Conservation (phyloP, 1,140 invertebrate genomes). For the Chironomus tepperi region DNA sequence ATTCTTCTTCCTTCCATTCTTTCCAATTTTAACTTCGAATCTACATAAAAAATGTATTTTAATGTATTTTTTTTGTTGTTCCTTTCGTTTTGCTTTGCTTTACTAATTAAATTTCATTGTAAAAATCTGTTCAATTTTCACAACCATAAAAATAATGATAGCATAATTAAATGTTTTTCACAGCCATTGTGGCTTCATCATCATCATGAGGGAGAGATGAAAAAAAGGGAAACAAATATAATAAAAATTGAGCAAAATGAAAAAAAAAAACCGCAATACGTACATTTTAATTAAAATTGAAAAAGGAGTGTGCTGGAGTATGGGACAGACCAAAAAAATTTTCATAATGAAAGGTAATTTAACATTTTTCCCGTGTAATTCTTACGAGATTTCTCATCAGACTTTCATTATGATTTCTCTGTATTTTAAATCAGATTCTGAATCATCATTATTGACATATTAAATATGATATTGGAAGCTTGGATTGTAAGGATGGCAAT, state of each 20-base stretch:
- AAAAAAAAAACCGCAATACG: background rate
- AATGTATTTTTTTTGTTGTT: no score
- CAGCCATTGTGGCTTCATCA: background rate
- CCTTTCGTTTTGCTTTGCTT: background rate
- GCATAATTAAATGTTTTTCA: slow-evolving; percentile 14
- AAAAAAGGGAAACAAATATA: background rate
- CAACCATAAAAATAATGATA: slow-evolving; percentile 2
- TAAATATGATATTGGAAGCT: no score
- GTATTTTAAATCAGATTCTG: no score
- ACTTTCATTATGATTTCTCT: no score
- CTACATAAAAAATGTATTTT: no score
- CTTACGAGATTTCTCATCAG: no score
- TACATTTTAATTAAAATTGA: slow-evolving; percentile 10
- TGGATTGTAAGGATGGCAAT: no score
- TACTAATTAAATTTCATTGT: slow-evolving; percentile 14
- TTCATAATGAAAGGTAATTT: slow-evolving; percentile 3
- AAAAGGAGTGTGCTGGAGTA: background rate
- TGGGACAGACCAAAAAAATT: no score
- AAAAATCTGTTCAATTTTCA: slow-evolving; percentile 9
- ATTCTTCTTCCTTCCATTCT: no score
- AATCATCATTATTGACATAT: no score
- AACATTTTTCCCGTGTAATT: background rate
- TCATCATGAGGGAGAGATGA: background rate
- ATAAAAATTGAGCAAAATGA: background rate
- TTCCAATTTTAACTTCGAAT: no score